Conservation (phyloP, 2,113 vertebrate genomes). For the Otocyon megalotis region DNA sequence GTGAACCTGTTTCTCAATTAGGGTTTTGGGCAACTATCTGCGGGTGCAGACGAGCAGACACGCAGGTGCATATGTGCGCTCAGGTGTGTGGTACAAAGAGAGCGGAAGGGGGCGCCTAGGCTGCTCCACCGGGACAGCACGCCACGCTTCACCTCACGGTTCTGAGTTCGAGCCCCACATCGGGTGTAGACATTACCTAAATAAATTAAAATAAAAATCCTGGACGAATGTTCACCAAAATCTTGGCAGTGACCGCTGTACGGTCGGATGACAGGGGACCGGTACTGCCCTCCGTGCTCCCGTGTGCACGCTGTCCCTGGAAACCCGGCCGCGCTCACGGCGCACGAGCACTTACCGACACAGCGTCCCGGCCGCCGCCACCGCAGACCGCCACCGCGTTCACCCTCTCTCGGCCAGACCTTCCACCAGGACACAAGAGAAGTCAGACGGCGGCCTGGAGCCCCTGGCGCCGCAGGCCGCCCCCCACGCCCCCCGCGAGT, state of each 20-base stretch:
- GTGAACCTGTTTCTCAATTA: not conserved
- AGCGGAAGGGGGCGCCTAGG: too few relatives aligned
- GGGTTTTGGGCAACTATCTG: too few relatives aligned
- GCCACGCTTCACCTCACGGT: too few relatives aligned
- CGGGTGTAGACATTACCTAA: accelerated
- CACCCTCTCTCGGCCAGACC: not conserved
- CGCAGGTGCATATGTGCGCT: not conserved
- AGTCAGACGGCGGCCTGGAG: not conserved
- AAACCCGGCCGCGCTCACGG: too few relatives aligned
- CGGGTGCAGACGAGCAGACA: not conserved
- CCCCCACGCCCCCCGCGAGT: too few relatives aligned
- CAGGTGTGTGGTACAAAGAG: too few relatives aligned
- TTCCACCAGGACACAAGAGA: not conserved
- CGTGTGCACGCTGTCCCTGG: not conserved
- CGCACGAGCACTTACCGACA: not conserved
- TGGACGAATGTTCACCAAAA: not conserved
- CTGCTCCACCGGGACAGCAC: not conserved
- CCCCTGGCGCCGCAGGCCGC: not conserved
- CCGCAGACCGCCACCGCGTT: not conserved
- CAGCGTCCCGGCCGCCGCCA: not conserved
- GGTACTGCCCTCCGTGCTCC: not conserved
- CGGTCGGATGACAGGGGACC: accelerated
- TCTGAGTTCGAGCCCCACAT: not conserved
- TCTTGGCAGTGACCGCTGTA: not conserved
- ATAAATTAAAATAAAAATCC: too few relatives aligned